Percentiles rank a stretch among this genome's conserved stretches.
phyloP scores from a whole-genome alignment of 2,113 vertebrate genomes.

The Plecturocebus donacophilus region DNA sequence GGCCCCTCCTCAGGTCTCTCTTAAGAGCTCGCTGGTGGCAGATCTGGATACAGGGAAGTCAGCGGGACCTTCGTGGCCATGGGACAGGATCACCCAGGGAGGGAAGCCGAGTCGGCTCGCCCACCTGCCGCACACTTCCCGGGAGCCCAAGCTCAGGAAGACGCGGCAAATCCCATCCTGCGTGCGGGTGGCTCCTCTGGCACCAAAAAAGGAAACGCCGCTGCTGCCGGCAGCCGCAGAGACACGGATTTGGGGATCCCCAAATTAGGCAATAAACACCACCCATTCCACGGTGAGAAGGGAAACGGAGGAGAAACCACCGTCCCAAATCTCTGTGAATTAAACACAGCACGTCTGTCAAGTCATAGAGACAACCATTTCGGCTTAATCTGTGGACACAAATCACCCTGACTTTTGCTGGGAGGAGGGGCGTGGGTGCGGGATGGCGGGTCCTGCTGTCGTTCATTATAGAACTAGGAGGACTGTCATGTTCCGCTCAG shows the following conservation, averaged over 20 bases:
- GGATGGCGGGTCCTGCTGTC: neutral
- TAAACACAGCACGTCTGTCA: neutral
- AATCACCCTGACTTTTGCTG: neutral
- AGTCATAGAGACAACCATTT: neutral
- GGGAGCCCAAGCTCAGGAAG: rapidly evolving
- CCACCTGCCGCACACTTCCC: rapidly evolving
- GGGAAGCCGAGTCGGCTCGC: rapidly evolving
- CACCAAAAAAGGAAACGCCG: neutral
- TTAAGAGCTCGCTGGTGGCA: neutral
- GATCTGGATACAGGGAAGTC: rapidly evolving
- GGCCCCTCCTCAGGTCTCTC: too few species aligned
- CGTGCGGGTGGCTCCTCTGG: rapidly evolving
- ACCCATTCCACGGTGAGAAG: rapidly evolving
- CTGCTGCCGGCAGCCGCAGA: too few species aligned
- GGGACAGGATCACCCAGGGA: neutral
- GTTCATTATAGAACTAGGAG: neutral
- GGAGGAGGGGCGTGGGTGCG: neutral
- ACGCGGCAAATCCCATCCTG: rapidly evolving
- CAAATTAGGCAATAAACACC: neutral
- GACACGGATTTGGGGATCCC: neutral
- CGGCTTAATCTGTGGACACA: neutral
- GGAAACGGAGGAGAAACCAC: neutral
- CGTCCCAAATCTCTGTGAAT: neutral
- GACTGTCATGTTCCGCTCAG: neutral
- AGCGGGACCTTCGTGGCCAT: rapidly evolving